Evolutionary conservation across 2,888 invertebrate species (phyloP).

Genomic region (Trissoscelio sp.): DNA sequence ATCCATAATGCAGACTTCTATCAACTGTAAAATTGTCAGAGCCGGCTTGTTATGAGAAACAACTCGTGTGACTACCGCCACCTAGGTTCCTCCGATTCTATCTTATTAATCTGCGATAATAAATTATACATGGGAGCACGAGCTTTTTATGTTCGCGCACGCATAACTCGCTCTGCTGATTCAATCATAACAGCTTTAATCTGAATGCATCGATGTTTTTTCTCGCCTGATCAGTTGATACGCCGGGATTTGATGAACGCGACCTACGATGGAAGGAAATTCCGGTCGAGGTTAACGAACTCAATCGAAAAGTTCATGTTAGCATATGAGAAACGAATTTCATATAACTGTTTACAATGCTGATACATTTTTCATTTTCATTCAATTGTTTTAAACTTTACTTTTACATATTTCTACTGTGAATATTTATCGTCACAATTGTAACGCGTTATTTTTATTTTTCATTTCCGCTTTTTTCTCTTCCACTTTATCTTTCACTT

Average conservation of each 20-base stretch:
- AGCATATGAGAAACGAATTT: too few species aligned
- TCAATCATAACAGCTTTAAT: conserved; percentile 56
- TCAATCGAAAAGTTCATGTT: background rate
- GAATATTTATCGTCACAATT: too few species aligned
- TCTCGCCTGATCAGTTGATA: conserved; percentile 52
- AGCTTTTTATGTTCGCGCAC: conserved; percentile 24
- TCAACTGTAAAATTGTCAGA: conserved; percentile 29
- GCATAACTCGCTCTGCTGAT: conserved; percentile 30
- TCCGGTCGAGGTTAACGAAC: conserved; percentile 49
- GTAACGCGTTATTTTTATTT: too few species aligned
- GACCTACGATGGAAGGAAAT: conserved; percentile 20
- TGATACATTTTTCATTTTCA: too few species aligned
- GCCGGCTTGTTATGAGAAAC: conserved; percentile 32
- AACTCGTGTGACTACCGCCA: conserved; percentile 41
- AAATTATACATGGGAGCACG: conserved; percentile 28
- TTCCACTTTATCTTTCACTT: too few species aligned
- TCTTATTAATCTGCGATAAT: conserved; percentile 45
- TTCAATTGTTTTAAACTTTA: too few species aligned
- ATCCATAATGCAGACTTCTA: conserved; percentile 33
- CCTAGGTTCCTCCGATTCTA: conserved; percentile 22
- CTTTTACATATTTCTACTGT: too few species aligned
- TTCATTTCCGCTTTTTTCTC: too few species aligned
- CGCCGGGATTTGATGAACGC: conserved; percentile 35
- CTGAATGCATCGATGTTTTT: conserved; percentile 52
- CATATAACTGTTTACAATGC: too few species aligned